phyloP scores from a whole-genome alignment of 2,113 vertebrate species.

The Macquaria ambigua region DNA sequence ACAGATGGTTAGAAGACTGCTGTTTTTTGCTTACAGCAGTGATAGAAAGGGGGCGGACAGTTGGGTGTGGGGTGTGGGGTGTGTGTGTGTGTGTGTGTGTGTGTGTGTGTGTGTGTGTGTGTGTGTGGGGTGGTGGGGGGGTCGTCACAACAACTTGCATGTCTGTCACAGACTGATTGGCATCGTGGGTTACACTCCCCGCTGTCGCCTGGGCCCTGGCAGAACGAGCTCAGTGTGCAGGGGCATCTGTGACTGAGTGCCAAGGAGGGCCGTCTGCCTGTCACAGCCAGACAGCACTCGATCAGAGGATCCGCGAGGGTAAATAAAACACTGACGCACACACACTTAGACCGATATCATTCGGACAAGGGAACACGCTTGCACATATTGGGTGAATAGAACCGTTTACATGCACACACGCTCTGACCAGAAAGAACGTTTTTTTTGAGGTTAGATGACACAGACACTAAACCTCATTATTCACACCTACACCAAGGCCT shows the following conservation, averaged over 20 bases:
- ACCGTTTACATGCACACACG: not conserved
- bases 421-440: slow-evolving; percentile 28
- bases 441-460: slow-evolving; percentile 24
- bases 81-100: slow-evolving; percentile 14
- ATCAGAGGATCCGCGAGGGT: slow-evolving; percentile 62
- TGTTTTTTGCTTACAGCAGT: slow-evolving; percentile 71
- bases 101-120: slow-evolving; percentile 15
- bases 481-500: slow-evolving; percentile 54
- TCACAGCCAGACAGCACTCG: slow-evolving; percentile 63
- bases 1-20: slow-evolving; percentile 67
- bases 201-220: slow-evolving; percentile 45
- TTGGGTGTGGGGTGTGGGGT: slow-evolving; percentile 24
- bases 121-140: not conserved
- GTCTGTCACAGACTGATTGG: slow-evolving; percentile 67
- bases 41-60: slow-evolving; percentile 45
- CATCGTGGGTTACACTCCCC: slow-evolving; percentile 33
- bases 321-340: slow-evolving; percentile 60
- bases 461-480: slow-evolving; percentile 26
- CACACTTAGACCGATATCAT: slow-evolving; percentile 42
- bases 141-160: slow-evolving; percentile 46
- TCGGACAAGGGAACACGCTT: slow-evolving; percentile 42
- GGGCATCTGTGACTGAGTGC: slow-evolving; percentile 64
- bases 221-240: slow-evolving; percentile 38
- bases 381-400: slow-evolving; percentile 2
- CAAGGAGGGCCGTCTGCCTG: slow-evolving; percentile 66